Conservation (phyloP, 2,888 invertebrate genomes). For the Trissoscelio sp. region DNA sequence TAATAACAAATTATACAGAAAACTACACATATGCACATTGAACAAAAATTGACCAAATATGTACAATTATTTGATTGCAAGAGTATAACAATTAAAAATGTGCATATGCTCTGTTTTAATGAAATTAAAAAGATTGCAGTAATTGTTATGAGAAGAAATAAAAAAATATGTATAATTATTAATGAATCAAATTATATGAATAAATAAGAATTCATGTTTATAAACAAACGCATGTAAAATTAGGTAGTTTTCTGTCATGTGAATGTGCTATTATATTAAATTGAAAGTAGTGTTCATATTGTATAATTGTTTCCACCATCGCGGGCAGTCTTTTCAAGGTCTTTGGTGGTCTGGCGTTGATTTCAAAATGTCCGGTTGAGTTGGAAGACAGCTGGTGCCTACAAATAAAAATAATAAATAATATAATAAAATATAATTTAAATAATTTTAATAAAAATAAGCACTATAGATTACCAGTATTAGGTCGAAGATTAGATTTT, state of each 20-base stretch:
- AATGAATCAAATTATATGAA: too few relatives aligned
- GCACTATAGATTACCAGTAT: constrained; percentile 76
- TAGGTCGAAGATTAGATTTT: constrained; percentile 81
- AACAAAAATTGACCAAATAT: too few relatives aligned
- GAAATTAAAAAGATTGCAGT: too few relatives aligned
- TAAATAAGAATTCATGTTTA: too few relatives aligned
- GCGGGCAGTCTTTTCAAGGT: constrained; percentile 77
- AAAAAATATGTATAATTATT: too few relatives aligned
- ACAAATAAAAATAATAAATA: constrained; percentile 44
- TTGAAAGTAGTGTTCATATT: constrained; percentile 1
- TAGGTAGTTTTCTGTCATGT: too few relatives aligned
- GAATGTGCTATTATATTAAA: constrained; percentile 10
- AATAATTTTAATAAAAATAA: not conserved
- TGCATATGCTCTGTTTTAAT: too few relatives aligned
- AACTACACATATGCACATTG: not conserved
- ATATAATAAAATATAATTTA: not conserved
- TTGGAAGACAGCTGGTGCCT: constrained; percentile 84
- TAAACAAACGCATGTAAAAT: too few relatives aligned
- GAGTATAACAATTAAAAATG: not conserved
- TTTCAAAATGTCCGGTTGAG: constrained; percentile 93
- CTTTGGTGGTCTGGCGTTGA: constrained; percentile 93
- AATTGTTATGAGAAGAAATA: too few relatives aligned
- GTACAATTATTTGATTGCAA: too few relatives aligned
- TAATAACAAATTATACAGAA: not conserved
- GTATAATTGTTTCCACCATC: constrained; percentile 60